Evolutionary conservation across 1,140 invertebrate genomes (phyloP).

Genomic region (Caenorhabditis inopinata): DNA sequence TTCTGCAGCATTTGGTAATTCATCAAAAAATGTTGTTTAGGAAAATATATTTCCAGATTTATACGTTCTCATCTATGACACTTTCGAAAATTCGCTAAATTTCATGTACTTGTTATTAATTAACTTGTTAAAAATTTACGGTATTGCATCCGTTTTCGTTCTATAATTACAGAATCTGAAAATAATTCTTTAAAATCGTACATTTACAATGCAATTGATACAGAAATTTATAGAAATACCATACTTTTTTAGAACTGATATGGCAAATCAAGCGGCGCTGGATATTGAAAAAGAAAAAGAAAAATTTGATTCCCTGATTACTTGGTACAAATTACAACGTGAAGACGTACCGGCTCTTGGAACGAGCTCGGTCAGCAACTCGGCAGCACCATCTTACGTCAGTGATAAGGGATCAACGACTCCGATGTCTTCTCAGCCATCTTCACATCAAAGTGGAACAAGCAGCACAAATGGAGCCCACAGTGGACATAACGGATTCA

Average conservation of each 20-base stretch:
- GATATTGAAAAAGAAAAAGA: conserved; percentile 1
- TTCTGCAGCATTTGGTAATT: too few species aligned
- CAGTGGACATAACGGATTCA: neutral
- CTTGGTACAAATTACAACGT: neutral
- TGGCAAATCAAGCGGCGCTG: neutral
- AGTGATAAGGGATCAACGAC: neutral
- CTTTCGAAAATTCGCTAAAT: too few species aligned
- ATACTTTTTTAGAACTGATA: neutral
- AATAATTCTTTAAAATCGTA: too few species aligned
- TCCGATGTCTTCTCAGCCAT: conserved; percentile 16
- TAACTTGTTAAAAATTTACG: too few species aligned
- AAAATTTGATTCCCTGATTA: conserved; percentile 11
- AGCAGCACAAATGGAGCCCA: neutral
- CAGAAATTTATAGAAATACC: neutral
- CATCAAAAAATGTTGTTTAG: too few species aligned
- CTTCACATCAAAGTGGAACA: conserved; percentile 6
- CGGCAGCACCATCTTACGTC: neutral
- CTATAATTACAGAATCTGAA: too few species aligned
- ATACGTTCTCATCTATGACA: too few species aligned
- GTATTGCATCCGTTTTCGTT: too few species aligned
- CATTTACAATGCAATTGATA: neutral
- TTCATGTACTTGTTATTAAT: too few species aligned
- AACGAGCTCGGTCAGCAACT: neutral
- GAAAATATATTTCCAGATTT: too few species aligned
- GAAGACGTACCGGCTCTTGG: neutral